Base-by-base conservation (phyloP, 2,888 invertebrate genomes). In the Serripes groenlandicus region DNA sequence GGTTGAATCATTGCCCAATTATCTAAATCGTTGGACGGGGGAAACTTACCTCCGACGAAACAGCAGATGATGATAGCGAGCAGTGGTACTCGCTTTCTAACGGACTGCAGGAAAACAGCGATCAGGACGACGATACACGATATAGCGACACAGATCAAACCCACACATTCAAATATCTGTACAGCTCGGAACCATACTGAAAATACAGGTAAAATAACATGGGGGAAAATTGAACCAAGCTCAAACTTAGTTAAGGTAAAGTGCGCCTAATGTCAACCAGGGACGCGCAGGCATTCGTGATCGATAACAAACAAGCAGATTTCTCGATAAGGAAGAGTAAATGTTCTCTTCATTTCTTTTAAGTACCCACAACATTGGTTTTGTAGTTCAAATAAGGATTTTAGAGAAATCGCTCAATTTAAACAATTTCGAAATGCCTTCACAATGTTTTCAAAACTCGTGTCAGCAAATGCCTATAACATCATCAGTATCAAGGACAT, bases 141-240 rank as follows among this genome's bases (percentile, higher is more conserved):
- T 28, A 91, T 21, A 23, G 87, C 52, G 34, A 89, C 72, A 32
- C 85, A 88, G 66, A 92, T 90, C 62, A 92, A 78, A 5, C 92
- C 92, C 2, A 92, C 78, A 71, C 90, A 90, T 76, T 92, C 92
- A 83, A 92, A 88, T 15, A 90, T 90, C 78, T 91, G 92, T 7
- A 88, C 88, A 11, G 90, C 92, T 18, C 85, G 83, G 81, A 89
- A 90, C 85, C 89, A 91, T 23, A 86, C 92, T 92, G 90, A 69
- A 88, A 88, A 15, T 1, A 15, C 15, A 56, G 23, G 23, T 21
- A 3, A 15, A 42, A 42, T 11, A 42, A 54, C 9, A 54, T 54
- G n/a, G n/a, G 7, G 42, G 18, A 9, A 42, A 42, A 42, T 42
- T 42, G 11, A 42, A 42, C 42, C 42, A 18, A 42, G n/a, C n/a